These are phyloP conservation scores for Heliornis fulica DNA, from an alignment of 2,113 vertebrate species.

Conservation along the genomic window DNA sequence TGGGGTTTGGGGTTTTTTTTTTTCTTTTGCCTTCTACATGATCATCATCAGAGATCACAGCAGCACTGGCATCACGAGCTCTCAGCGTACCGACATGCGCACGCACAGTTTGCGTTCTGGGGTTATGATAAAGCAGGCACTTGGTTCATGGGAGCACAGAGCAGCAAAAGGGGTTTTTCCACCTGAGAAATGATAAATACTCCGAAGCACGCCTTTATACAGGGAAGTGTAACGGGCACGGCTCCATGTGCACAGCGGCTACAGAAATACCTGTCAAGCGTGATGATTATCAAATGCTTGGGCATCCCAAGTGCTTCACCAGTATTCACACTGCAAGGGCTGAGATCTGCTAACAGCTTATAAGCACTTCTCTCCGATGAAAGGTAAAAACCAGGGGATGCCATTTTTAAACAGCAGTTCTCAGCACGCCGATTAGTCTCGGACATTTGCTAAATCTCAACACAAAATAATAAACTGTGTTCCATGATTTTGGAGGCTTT, in stretches of 20 bases:
- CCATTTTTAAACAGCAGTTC: not conserved
- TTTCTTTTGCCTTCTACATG: not conserved
- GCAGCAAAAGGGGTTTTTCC: not conserved
- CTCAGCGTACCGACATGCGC: accelerated
- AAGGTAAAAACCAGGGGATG: not conserved
- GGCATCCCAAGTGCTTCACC: not conserved
- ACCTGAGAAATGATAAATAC: not conserved
- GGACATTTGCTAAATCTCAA: not conserved
- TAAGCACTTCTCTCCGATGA: accelerated
- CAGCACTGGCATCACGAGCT: not conserved
- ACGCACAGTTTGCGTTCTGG: not conserved
- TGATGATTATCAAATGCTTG: not conserved
- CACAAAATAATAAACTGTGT: not conserved
- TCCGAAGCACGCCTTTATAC: accelerated
- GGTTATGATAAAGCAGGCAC: not conserved
- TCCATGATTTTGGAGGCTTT: not conserved
- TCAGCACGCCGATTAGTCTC: not conserved
- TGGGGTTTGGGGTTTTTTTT: no score
- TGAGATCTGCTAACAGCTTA: not conserved
- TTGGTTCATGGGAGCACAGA: accelerated
- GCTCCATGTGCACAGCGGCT: not conserved
- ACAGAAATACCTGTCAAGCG: not conserved
- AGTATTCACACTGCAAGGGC: not conserved
- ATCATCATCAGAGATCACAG: not conserved
- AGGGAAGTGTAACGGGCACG: not conserved